phyloP scores from a whole-genome alignment of 2,797 vertebrate genomes.

The Buceros bicornis region DNA sequence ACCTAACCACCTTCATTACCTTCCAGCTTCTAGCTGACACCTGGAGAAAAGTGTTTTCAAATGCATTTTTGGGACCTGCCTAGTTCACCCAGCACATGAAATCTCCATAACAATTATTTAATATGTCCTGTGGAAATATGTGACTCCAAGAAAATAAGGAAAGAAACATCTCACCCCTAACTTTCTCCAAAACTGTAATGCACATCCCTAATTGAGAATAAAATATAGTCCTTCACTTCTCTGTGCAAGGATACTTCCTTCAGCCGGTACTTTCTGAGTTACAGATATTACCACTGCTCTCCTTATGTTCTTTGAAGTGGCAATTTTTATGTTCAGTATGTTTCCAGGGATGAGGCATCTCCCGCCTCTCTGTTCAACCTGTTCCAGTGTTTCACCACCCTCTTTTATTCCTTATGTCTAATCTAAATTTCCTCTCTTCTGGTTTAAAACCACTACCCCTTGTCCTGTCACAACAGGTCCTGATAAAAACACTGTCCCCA shows the following conservation, averaged over 20 bases:
- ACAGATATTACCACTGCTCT: not conserved
- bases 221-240: not conserved
- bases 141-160: not conserved
- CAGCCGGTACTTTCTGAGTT: not conserved
- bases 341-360: not conserved
- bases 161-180: not conserved
- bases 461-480: not conserved
- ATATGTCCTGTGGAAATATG: not conserved
- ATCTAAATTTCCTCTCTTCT: not conserved
- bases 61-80: not conserved
- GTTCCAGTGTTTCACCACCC: not conserved
- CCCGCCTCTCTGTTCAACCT: not conserved
- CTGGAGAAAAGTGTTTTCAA: not conserved
- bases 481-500: not conserved
- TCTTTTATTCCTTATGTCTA: not conserved
- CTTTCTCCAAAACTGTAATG: not conserved
- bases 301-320: not conserved
- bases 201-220: not conserved
- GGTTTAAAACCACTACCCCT: not conserved
- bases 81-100: not conserved
- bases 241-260: not conserved
- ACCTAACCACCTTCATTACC: not conserved
- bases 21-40: not conserved
- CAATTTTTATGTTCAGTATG: not conserved
- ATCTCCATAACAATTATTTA: not conserved